Evolutionary conservation across 2,113 vertebrate species (phyloP), one percentile per base, ranked within the genome.

Genomic region (Aegotheles bennettii): DNA sequence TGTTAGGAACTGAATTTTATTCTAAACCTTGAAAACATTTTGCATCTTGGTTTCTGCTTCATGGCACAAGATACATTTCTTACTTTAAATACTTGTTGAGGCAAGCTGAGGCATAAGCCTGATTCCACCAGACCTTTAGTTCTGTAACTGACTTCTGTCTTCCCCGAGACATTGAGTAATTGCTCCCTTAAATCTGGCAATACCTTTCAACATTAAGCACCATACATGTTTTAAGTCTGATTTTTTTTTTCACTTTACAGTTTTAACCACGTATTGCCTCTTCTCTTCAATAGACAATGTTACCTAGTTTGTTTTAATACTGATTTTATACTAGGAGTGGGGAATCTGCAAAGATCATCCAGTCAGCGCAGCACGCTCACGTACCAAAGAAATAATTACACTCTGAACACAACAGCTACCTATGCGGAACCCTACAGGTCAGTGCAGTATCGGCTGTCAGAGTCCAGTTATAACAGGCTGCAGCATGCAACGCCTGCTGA

Each of bases 371-470:
- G 98, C 97, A 98, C 99, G 54, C 98, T 99, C 97, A 98, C 98
- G 89, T 99, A 99, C 99, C 99, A 99, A 99, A 99, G 99, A 99
- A 99, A 98, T 96, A 98, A 98, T 97, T 99, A 98, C 59, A 97
- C 97, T 93, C 98, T 99, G 94, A 98, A 98, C 97, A 93, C 98
- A 56, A 93, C 98, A 57, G 98, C 98, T 77, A 98, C 98, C 92
- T 99, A 99, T 5, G 98, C 98, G 1, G 99, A 99, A 75, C 98
- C 99, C 43, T 99, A 99, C 95, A 98, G 98, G 93, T 96, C 98
- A 6, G 77, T 98, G 40, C 99, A 98, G 26, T 99, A 99, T 80
- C 98, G 98, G 42, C 97, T 99, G 80, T 94, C 99, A 2, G 99
- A 99, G 78, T 90, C 98, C 84, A 93, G 40, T 94, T 99, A 99